Base-by-base conservation (phyloP, 2,888 invertebrate genomes). In the Rotaria sp. region DNA sequence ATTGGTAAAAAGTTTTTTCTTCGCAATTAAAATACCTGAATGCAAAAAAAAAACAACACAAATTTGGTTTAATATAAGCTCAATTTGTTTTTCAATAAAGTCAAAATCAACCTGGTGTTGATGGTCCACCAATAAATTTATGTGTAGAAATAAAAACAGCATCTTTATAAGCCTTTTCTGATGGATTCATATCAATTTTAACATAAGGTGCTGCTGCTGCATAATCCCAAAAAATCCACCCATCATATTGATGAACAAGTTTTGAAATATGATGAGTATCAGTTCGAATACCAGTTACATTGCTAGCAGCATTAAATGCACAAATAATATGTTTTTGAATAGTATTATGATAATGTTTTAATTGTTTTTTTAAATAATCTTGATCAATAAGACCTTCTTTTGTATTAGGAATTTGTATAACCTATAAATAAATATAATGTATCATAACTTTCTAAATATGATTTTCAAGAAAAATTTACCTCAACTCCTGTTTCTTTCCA, bases 81-180 rank as follows among this genome's bases (percentile, higher is more conserved):
- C 50, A 18, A 50, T 50, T 57, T 21, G 30, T 67, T 57, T 26
- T 13, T 21, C 30, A 13, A 26, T n/a, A 15, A 50, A 24, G 2
- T 30, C 11, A 59, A 84, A 41, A 41, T 88, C 87, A 87, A 90
- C 93, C 94, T 24, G 96, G 95, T 0, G 96, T 95, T 89, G 95
- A 95, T 0, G 95, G 94, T 0, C 96, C 96, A 1, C 96, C 96
- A 59, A 95, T 93, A 90, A 96, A 96, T 91, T 96, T 96, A 92
- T 96, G 96, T 85, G 95, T 94, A 85, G 95, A 95, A 90, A 96
- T 94, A 91, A 95, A 95, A 86, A 96, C 92, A 0, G 95, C 96
- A 91, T 96, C 96, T 90, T 96, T 96, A 91, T 94, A 84, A n/a
- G 89, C 89, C 18, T 38, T 55, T 15, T 41, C 52, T 13, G 67